These are phyloP conservation scores for Mycalesis mineus DNA, from an alignment of 2,888 invertebrate genomes.

Conservation along the genomic window DNA sequence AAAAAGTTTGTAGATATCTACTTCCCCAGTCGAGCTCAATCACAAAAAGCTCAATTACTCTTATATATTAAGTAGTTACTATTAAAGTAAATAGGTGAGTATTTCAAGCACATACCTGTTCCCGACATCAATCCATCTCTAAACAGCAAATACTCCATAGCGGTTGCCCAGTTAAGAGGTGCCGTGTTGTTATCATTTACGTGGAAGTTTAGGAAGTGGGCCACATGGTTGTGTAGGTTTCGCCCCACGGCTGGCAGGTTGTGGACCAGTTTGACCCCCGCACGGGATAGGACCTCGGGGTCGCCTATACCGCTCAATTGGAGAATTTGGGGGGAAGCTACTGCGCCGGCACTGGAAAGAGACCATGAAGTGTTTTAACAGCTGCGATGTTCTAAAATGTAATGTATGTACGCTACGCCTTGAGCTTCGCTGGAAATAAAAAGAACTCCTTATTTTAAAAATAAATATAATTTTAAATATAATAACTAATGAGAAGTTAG, in stretches of 20 bases:
- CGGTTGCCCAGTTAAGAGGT: conserved; percentile 93
- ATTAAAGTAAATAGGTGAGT: too few relatives aligned
- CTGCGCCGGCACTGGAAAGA: conserved; percentile 83
- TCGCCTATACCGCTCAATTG: conserved; percentile 94
- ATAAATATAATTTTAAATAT: too few relatives aligned
- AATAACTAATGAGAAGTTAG: too few relatives aligned
- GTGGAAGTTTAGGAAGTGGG: conserved; percentile 86
- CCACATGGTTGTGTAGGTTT: conserved; percentile 92
- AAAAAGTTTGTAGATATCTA: too few relatives aligned
- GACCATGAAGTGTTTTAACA: too few relatives aligned
- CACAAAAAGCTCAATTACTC: too few relatives aligned
- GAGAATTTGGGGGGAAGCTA: conserved; percentile 95
- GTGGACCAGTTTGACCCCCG: conserved; percentile 82
- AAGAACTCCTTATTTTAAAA: too few relatives aligned
- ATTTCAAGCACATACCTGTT: conserved; percentile 76
- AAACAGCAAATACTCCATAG: conserved; percentile 93
- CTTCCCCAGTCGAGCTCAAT: too few relatives aligned
- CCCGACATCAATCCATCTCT: conserved; percentile 94
- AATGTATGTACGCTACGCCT: too few relatives aligned
- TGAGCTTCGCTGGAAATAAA: too few relatives aligned
- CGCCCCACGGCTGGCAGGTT: conserved; percentile 88
- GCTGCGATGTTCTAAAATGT: too few relatives aligned
- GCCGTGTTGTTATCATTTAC: conserved; percentile 91
- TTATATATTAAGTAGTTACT: too few relatives aligned
- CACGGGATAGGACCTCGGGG: conserved; percentile 81